Base-by-base conservation (phyloP, 2,797 vertebrate species). In the Pangasius macronema region DNA sequence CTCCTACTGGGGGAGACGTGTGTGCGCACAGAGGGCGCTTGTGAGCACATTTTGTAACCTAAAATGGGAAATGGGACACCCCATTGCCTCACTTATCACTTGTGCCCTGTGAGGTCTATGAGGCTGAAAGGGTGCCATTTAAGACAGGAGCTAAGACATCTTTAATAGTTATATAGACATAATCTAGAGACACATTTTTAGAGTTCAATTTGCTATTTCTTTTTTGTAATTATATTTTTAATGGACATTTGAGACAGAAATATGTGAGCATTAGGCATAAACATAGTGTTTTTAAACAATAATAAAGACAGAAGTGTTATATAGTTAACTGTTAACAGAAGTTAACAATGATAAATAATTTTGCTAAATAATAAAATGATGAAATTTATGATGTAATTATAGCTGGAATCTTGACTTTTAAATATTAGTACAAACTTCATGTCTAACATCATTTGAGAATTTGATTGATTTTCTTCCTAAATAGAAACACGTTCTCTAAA, bases 11-110 rank as follows among this genome's bases (percentile, higher is more conserved):
- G 7, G 46, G 46, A 46, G 46, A 46, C 1, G 27, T 30, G 16
- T 18, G 7, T 63, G 59, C 3, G 24, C 27, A 20, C 30, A 65
- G 59, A n/a, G 81, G 59, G 59, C 42, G 81, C 57, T 49, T 49
- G 16, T 82, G 81, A 82, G 59, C 80, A 49, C 27, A 3, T 67
- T 81, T 30, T 82, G 42, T 51, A 82, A 82, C 39, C 24, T 46
- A 46, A 16, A 82, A 49, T n/a, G 80, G 80, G 79, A 81, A 81
- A 81, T 61, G 36, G 30, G 79, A 49, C 27, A 20, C n/a, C 22
- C 11, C 36, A 59, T 36, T 61, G 33, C 22, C 24, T 33, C 30
- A 24, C 5, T 80, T 30, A 22, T 27, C 14, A 30, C n/a, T 30
- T n/a, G 72, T 30, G 14, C 76, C 76, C 76, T 79, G 76, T 22